Evolutionary conservation across 2,888 invertebrate genomes (phyloP).

Genomic region (Volucella zonaria): DNA sequence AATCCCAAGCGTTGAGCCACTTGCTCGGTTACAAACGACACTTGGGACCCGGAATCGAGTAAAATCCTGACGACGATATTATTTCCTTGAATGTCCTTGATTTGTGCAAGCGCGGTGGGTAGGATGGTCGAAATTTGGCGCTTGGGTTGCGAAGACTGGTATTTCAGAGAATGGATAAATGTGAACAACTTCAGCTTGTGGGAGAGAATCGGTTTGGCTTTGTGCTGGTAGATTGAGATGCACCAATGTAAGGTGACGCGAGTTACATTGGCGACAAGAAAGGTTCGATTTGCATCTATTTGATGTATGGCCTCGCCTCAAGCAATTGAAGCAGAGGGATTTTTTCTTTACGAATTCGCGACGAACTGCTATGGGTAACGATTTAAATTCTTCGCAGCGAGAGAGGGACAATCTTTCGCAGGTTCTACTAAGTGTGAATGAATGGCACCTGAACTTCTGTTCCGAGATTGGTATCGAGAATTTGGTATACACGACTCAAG

Average conservation of each 20-base stretch:
- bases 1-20: no score
- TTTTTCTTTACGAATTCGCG: no score
- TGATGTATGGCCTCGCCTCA: no score
- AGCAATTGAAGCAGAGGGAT: no score
- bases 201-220: no score
- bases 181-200: no score
- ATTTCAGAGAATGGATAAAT: background rate
- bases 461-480: background rate
- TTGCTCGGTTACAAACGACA: no score
- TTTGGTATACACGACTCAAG: background rate
- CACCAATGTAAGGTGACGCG: background rate
- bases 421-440: slow-evolving; percentile 11
- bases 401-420: slow-evolving; percentile 12
- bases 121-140: slow-evolving; percentile 8
- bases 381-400: slow-evolving; percentile 21
- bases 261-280: background rate
- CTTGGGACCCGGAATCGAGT: no score
- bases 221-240: no score
- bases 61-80: no score
- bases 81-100: background rate
- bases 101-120: slow-evolving; percentile 9
- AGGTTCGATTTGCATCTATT: no score
- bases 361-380: background rate
- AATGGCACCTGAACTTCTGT: background rate
- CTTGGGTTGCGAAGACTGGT: background rate